Base-by-base conservation (phyloP, 2,888 invertebrate species). In the Ischnura elegans region DNA sequence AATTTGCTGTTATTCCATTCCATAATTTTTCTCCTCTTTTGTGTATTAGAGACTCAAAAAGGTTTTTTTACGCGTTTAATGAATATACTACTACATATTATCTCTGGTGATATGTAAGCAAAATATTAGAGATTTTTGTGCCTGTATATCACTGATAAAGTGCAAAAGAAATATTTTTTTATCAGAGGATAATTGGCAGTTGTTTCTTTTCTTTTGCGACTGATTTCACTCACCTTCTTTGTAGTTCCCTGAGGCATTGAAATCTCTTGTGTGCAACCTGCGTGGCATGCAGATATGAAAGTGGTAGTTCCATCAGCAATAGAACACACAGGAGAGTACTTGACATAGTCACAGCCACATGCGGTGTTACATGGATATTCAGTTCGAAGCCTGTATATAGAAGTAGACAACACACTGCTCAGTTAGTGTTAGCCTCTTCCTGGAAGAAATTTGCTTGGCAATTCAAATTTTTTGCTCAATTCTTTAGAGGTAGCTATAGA, bases 241-340 rank as follows among this genome's bases (percentile, higher is more conserved):
- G 42, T 43, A 61, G 61, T 43, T 2, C 66, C 66, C 2, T 25
- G 43, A 2, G 90, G 90, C 42, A 61, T 61, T 25, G 90, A n/a
- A 61, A 90, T 93, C 51, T 94, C 94, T 16, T 94, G 93, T 93
- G 96, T 96, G 95, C 98, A 98, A 8, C 98, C 98, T 42, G 98
- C 98, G 95, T 98, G 98, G 95, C 98, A 98, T 8, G 98, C 97
- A 0, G 98, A 98, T 95, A 98, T 98, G 95, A 97, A 98, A 3
- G 97, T 97, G 94, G 97, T 96, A 66, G 94, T 95, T 0, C 97
- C 97, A 94, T 97, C 97, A 94, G 97, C 96, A n/a, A 45, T 43
- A 6, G 97, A 97, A 95, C 98, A 98, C 0, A 98, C 97, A 0
- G 98, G 98, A 93, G 97, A 97, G 95, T 97, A 98, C 94, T 97